Evolutionary conservation across 2,888 invertebrate species (phyloP), one percentile per base, ranked within the genome.

Genomic region (Tenthredo amoena): DNA sequence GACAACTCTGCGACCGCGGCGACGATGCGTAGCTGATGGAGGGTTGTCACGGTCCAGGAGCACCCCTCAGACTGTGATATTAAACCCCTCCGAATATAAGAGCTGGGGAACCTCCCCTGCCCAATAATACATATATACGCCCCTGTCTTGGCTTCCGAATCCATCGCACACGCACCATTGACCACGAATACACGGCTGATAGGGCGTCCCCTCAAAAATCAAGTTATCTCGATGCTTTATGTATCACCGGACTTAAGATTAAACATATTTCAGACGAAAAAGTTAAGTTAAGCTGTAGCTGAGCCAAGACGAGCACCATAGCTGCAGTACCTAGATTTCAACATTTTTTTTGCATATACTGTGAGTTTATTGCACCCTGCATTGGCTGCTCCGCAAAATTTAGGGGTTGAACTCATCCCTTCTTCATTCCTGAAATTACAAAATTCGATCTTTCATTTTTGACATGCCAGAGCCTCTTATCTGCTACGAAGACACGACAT

Each of bases 131-230:
- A 85, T 76, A 77, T 77, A 82, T 68, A 71, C 81, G 85, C 89
- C 89, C 86, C 86, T 88, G 87, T 89, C 89, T 89, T 88, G 89
- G 91, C 91, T 94, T 94, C 93, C 93, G 94, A 93, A 94, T 94
- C 93, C 94, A 94, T 94, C 93, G 91, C 89, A 90, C 91, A 93
- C 94, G 93, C 93, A 88, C 94, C 94, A 94, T 94, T 94, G 94
- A 93, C 93, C 93, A 93, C 92, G 91, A 93, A 93, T 93, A 89
- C 90, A 88, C 88, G 88, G 88, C 90, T 90, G 91, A 92, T 92
- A 90, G 90, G 88, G 88, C 85, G 86, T 83, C 91, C 92, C 88
- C 90, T 90, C 87, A 91, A 92, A 92, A 93, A 93, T 93, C 92
- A 91, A 92, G 92, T 93, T 92, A 93, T 92, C 92, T 91, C 89